Conservation (phyloP, 1,140 invertebrate genomes). For the Cyphomyrmex costatus region DNA sequence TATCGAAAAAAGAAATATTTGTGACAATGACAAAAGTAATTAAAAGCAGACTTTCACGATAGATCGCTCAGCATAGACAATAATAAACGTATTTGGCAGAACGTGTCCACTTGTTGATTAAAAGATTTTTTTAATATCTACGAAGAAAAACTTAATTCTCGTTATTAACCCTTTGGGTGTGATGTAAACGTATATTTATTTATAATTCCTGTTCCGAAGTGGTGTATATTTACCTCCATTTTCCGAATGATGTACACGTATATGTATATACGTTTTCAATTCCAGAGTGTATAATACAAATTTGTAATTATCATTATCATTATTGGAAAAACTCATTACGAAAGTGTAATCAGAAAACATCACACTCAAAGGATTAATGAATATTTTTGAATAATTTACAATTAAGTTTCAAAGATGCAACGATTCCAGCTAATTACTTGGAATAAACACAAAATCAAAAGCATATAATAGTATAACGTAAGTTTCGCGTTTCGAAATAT, state of each 20-base stretch:
- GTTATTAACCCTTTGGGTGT: too few relatives aligned
- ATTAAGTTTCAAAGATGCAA: background rate
- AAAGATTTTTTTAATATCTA: background rate
- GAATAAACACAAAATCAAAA: background rate
- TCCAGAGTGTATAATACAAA: too few relatives aligned
- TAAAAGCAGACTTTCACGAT: background rate
- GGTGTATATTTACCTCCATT: too few relatives aligned
- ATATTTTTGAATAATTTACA: background rate
- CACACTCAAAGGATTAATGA: background rate
- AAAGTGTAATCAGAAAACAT: too few relatives aligned
- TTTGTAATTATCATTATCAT: too few relatives aligned
- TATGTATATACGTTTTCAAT: too few relatives aligned
- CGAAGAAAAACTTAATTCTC: background rate
- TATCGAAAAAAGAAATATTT: background rate
- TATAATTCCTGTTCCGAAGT: too few relatives aligned
- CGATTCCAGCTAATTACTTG: background rate
- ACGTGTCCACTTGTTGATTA: background rate
- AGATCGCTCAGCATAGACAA: background rate
- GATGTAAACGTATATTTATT: too few relatives aligned
- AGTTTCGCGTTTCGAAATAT: background rate
- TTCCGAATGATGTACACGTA: too few relatives aligned
- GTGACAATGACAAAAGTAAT: background rate
- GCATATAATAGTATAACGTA: background rate
- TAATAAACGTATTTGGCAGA: background rate
- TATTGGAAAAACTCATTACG: too few relatives aligned